Base-by-base conservation (phyloP, 2,888 invertebrate genomes). In the Carcina quercana region DNA sequence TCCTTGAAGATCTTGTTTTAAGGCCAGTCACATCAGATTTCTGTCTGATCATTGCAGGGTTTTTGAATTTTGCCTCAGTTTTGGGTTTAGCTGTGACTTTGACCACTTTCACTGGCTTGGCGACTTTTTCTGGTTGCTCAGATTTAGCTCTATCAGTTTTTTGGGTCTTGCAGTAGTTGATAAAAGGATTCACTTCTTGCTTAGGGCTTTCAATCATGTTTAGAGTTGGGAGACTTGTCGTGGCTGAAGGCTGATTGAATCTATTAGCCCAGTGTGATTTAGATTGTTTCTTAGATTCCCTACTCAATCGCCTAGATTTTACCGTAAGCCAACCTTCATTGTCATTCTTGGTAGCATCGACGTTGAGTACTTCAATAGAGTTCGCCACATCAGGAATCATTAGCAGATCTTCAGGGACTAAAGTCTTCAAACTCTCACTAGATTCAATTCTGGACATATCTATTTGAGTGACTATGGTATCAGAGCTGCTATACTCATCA, bases 281-380 rank as follows among this genome's bases (percentile, higher is more conserved):
- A 1, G 87, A 87, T 28, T 90, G 85, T 42, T 83, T 85, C 52
- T 82, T 72, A 8, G 86, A 86, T 50, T 85, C 83, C 8, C 82
- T 75, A 45, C 84, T 87, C 25, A 87, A 68, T 14, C 93, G 84
- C 21, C 91, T 86, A 27, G 91, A 90, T 52, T 94, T 91, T 0
- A 97, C 97, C 0, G 94, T 96, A 42, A 95, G 87, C 97, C 96
- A 97, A 1, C 96, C 97, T 46, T 93, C 93, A 22, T 86, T 72
- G 38, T 83, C 74, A 29, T 53, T 70, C 36, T 70, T 74, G 37
- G 50, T 56, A 30, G 57, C 59, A 40, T 79, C 73, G 15, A 83
- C 54, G 38, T 84, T 84, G 7, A 85, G 62, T 29, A 85, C 83
- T 57, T 88, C 87, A 22, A 83, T 60, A 1, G 84, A 79, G 46